Evolutionary conservation across 2,797 vertebrate species (phyloP).

Genomic region (Sardinella longiceps): DNA sequence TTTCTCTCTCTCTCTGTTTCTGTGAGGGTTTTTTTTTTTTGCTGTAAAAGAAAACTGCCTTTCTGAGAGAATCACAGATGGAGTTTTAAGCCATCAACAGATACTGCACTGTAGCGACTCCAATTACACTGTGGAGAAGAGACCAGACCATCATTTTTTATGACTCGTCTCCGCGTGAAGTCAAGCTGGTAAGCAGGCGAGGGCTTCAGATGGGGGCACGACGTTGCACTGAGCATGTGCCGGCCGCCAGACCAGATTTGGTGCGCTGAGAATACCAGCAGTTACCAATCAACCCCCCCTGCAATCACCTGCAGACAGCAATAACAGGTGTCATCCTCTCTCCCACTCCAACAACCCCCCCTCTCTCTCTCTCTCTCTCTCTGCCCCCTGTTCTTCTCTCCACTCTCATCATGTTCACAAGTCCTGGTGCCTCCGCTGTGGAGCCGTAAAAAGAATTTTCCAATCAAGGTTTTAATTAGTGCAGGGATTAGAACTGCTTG

Average conservation of each 20-base stretch:
- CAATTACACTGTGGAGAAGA: not conserved
- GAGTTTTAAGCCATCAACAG: not conserved
- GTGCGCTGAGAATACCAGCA: not conserved
- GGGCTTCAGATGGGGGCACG: not conserved
- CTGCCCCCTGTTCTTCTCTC: slow-evolving; percentile 14
- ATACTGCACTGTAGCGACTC: not conserved
- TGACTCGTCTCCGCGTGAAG: not conserved
- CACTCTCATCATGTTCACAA: slow-evolving; percentile 21
- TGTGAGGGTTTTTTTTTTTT: not conserved
- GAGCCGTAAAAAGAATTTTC: slow-evolving; percentile 62
- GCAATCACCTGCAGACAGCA: slow-evolving; percentile 46
- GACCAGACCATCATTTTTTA: not conserved
- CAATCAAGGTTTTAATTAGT: slow-evolving; percentile 72
- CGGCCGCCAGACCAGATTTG: not conserved
- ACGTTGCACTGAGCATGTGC: not conserved
- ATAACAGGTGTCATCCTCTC: slow-evolving; percentile 22
- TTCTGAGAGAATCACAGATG: not conserved
- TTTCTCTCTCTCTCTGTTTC: not conserved
- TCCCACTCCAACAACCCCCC: not conserved
- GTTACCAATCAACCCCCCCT: not conserved
- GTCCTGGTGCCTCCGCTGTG: slow-evolving; percentile 38
- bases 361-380: slow-evolving; percentile 22
- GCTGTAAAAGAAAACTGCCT: not conserved
- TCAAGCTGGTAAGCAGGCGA: not conserved
- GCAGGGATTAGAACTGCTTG: slow-evolving; percentile 55